Percentiles rank a stretch among this genome's conserved stretches.
phyloP scores from a whole-genome alignment of 2,888 invertebrate genomes.

The Oscheius myriophilus region DNA sequence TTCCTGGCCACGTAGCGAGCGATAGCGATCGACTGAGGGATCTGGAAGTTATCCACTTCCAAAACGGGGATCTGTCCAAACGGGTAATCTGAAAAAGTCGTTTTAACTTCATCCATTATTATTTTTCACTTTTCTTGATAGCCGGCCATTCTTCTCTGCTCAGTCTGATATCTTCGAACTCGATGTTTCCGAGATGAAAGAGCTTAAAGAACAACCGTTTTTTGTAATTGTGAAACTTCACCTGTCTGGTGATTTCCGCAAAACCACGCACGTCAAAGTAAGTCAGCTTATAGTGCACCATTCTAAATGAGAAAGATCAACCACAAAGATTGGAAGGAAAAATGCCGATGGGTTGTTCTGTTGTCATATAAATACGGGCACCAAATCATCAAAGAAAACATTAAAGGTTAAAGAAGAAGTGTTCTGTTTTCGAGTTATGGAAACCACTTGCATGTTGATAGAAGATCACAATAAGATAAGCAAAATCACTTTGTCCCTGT shows the following conservation, averaged over 20 bases:
- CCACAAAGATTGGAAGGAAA: too few species aligned
- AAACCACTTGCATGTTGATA: too few species aligned
- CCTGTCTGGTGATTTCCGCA: slow-evolving; percentile 15
- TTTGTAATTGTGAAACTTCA: not conserved
- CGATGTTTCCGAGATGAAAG: slow-evolving; percentile 14
- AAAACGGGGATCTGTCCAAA: slow-evolving; percentile 49
- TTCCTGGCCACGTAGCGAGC: slow-evolving; percentile 37
- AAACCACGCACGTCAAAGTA: slow-evolving; percentile 21
- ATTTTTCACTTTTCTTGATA: slow-evolving; percentile 12
- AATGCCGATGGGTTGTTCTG: too few species aligned
- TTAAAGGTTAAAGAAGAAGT: too few species aligned
- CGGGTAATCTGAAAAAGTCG: slow-evolving; percentile 31
- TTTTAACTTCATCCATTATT: not conserved
- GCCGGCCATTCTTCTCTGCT: slow-evolving; percentile 6
- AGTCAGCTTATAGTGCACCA: slow-evolving; percentile 18
- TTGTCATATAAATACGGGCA: too few species aligned
- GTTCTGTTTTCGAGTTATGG: too few species aligned
- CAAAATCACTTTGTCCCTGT: too few species aligned
- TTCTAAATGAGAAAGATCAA: not conserved
- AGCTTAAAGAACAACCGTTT: too few species aligned
- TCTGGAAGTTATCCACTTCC: slow-evolving; percentile 42
- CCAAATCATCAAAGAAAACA: too few species aligned
- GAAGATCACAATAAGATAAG: too few species aligned
- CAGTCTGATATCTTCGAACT: slow-evolving; percentile 27
- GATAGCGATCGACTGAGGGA: slow-evolving; percentile 50